A percentile compares a stretch with the other conserved stretches of the same genome.
phyloP scores from a whole-genome alignment of 2,888 invertebrate species.

The Drosophila parthenogenetica region DNA sequence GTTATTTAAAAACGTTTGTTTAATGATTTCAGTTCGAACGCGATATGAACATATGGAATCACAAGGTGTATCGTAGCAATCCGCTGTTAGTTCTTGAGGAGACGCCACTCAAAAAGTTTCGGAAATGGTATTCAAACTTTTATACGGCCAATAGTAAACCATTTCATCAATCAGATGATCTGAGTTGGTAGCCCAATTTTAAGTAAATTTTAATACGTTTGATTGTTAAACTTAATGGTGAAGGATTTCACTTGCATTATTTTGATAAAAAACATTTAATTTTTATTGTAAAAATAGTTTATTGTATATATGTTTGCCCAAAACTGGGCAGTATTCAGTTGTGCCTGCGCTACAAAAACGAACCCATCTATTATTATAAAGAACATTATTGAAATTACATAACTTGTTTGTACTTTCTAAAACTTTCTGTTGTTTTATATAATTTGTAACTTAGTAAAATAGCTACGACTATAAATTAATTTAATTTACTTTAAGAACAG shows the following conservation, averaged over 20 bases:
- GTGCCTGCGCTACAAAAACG: slow-evolving; percentile 1
- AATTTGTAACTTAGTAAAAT: neutral
- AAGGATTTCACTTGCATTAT: neutral
- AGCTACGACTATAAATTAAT: neutral
- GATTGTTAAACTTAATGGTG: neutral
- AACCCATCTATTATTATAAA: slow-evolving; percentile 1
- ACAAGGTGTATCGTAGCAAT: slow-evolving; percentile 90
- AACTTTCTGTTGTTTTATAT: neutral
- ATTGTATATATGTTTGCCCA: neutral
- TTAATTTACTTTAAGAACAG: neutral
- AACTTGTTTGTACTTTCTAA: slow-evolving; percentile 4
- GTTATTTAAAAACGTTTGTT: neutral
- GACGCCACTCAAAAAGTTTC: slow-evolving; percentile 89
- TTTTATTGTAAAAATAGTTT: neutral
- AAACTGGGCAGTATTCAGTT: neutral
- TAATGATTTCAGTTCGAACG: slow-evolving; percentile 89
- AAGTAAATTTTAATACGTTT: neutral
- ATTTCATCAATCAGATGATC: slow-evolving; percentile 22
- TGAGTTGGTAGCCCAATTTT: slow-evolving; percentile 21
- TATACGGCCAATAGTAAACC: slow-evolving; percentile 90
- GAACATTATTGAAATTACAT: slow-evolving; percentile 1
- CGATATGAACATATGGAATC: slow-evolving; percentile 95
- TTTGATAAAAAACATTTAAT: neutral
- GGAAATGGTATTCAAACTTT: slow-evolving; percentile 94
- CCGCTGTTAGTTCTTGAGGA: slow-evolving; percentile 92